Conservation (phyloP, 2,888 invertebrate species). For the Mythimna ferrago region DNA sequence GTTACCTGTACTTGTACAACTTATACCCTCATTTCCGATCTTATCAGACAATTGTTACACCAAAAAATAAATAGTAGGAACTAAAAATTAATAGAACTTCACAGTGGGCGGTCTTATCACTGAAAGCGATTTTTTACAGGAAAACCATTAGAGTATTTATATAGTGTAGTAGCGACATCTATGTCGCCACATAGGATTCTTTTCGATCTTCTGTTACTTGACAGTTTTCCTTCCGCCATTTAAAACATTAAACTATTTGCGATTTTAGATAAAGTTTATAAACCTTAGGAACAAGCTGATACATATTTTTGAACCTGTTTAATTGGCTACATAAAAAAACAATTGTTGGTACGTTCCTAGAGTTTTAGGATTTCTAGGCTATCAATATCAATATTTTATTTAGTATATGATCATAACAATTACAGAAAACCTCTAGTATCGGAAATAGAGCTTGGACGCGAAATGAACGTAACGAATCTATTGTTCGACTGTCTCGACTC, state of each 20-base stretch:
- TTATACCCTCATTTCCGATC: background rate
- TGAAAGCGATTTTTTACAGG: no score
- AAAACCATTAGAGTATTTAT: no score
- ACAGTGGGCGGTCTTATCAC: no score
- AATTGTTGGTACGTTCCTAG: background rate
- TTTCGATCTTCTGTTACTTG: background rate
- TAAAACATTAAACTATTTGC: no score
- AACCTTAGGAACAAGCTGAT: no score
- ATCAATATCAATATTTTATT: background rate
- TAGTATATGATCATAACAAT: background rate
- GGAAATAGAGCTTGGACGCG: constrained; percentile 66
- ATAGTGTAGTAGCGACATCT: no score
- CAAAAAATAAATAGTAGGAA: no score
- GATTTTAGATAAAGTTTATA: no score
- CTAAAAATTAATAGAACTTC: no score
- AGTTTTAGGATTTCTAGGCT: background rate
- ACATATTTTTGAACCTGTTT: no score
- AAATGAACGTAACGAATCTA: constrained; percentile 80
- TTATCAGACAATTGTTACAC: background rate
- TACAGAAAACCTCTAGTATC: constrained; percentile 79
- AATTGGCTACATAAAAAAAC: background rate
- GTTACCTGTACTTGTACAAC: constrained; percentile 42
- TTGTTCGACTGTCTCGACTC: constrained; percentile 82
- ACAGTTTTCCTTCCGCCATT: background rate
- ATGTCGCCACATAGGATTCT: no score